Evolutionary conservation across 2,113 vertebrate genomes (phyloP).

Genomic region (Pluvialis apricaria): DNA sequence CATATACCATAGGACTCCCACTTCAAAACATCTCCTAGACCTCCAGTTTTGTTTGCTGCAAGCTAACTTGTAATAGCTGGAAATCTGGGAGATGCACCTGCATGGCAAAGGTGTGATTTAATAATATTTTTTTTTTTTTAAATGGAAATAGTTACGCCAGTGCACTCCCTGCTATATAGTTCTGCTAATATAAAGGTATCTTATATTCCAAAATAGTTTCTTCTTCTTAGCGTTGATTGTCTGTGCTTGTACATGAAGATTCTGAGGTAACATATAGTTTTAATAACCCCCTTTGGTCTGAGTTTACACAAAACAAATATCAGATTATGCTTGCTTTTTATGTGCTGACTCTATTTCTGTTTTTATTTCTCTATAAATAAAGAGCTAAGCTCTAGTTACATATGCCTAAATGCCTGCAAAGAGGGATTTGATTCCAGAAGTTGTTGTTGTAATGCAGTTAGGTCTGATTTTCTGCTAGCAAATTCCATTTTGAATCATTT

Average conservation of each 20-base stretch:
- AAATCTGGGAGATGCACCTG: not conserved
- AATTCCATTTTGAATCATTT: conserved; percentile 29
- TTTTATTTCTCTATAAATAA: conserved; percentile 59
- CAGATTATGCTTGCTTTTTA: conserved; percentile 14
- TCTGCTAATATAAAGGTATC: not conserved
- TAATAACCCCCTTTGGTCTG: conserved; percentile 22
- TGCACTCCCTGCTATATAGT: not conserved
- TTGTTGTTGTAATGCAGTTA: conserved; percentile 38
- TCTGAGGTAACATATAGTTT: conserved; percentile 22
- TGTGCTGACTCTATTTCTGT: not conserved
- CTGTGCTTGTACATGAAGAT: not conserved
- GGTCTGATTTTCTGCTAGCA: conserved; percentile 24
- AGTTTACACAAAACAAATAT: conserved; percentile 36
- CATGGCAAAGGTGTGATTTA: not conserved
- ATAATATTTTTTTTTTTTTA: not conserved
- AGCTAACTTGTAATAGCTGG: not conserved
- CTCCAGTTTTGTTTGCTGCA: not conserved
- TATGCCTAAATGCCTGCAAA: conserved; percentile 40
- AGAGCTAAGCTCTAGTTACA: conserved; percentile 17
- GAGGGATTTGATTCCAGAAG: conserved; percentile 24
- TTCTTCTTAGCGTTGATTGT: not conserved
- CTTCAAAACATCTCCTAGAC: not conserved
- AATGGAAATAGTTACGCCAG: not conserved
- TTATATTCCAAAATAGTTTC: not conserved
- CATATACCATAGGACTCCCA: fast-evolving